Percentiles rank a stretch among this genome's conserved stretches.
These are phyloP conservation scores for Syngnathus floridae DNA, from an alignment of 2,113 vertebrate genomes.

Conservation along the genomic window DNA sequence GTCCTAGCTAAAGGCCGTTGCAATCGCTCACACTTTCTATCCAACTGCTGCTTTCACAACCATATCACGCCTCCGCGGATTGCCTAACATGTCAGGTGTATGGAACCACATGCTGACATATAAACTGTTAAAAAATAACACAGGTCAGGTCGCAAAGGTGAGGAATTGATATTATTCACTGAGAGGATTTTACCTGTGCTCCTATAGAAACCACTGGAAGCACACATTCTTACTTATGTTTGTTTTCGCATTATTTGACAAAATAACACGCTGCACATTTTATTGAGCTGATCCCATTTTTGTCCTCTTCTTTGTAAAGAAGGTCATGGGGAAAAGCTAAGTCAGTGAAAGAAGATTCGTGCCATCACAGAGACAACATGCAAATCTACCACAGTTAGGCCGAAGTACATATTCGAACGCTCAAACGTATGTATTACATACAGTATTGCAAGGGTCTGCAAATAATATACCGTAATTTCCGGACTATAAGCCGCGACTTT, in stretches of 20 bases:
- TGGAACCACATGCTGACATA: conserved; percentile 30
- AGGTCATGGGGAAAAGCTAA: background rate
- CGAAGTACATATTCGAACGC: background rate
- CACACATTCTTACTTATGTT: background rate
- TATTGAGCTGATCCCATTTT: conserved; percentile 1
- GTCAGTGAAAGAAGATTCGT: background rate
- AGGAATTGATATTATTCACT: conserved; percentile 22
- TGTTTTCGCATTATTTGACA: background rate
- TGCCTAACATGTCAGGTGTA: conserved; percentile 39
- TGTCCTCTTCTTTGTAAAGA: conserved; percentile 1
- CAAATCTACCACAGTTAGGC: background rate
- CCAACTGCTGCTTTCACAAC: conserved; percentile 42
- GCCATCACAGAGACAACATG: background rate
- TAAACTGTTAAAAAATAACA: conserved; percentile 43
- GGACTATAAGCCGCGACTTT: too few species aligned
- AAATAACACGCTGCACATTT: background rate
- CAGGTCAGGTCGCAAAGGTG: conserved; percentile 21
- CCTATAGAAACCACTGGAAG: background rate
- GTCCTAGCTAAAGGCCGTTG: conserved; percentile 56
- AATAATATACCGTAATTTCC: too few species aligned
- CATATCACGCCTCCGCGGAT: conserved; percentile 46
- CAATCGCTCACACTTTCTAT: conserved; percentile 56
- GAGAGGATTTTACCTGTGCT: conserved; percentile 11
- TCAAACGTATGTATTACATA: background rate
- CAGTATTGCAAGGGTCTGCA: background rate